Evolutionary conservation across 1,140 invertebrate genomes (phyloP).

Genomic region (Drosophila santomea): DNA sequence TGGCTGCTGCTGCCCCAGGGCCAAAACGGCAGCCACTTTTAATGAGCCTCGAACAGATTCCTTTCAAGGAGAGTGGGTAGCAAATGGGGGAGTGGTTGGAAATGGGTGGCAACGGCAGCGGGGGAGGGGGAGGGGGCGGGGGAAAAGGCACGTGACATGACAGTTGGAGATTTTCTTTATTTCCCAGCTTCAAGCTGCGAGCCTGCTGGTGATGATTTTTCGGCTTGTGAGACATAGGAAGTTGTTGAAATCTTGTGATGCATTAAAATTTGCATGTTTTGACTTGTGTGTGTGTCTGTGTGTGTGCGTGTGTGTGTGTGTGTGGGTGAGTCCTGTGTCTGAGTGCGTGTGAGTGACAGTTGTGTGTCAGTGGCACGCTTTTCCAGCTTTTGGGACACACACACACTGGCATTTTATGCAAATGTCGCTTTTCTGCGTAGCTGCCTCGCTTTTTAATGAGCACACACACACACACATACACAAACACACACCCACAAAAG

Average conservation of each 20-base stretch:
- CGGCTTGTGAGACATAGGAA: constrained; percentile 49
- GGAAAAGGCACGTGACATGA: constrained; percentile 45
- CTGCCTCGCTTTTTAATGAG: constrained; percentile 78
- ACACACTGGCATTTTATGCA: constrained; percentile 58
- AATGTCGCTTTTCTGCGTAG: constrained; percentile 76
- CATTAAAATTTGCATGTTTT: constrained; percentile 81
- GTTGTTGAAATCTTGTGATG: constrained; percentile 75
- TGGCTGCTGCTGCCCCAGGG: constrained; percentile 1
- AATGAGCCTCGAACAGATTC: constrained; percentile 59
- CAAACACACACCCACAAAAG: neutral
- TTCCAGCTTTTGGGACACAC: constrained; percentile 59
- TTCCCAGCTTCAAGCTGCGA: constrained; percentile 34
- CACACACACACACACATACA: constrained; percentile 51
- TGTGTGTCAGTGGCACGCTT: constrained; percentile 78
- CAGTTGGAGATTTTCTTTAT: constrained; percentile 50
- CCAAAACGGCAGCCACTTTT: constrained; percentile 51
- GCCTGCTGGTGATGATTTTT: constrained; percentile 61
- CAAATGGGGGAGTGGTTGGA: neutral
- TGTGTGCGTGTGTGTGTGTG: neutral
- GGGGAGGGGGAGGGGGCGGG: no score
- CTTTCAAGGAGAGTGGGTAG: neutral
- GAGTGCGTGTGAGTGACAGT: constrained; percentile 60
- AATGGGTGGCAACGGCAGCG: neutral
- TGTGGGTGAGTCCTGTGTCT: neutral
- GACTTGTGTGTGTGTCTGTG: constrained; percentile 41